These are phyloP conservation scores for Etheostoma perlongum DNA, from an alignment of 2,797 vertebrate species.

Conservation along the genomic window DNA sequence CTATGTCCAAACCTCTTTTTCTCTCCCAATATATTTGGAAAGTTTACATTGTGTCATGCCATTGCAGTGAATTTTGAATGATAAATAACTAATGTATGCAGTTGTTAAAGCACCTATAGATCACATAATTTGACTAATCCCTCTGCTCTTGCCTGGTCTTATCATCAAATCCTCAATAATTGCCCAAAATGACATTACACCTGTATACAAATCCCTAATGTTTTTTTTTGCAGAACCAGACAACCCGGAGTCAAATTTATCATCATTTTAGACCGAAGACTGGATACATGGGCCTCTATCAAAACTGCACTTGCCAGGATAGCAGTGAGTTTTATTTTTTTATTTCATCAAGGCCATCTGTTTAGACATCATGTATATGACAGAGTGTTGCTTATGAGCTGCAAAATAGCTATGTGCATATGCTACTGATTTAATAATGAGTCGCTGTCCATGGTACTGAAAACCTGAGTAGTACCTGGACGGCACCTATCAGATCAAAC, in stretches of 20 bases:
- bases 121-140: background rate
- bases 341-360: constrained; percentile 4
- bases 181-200: background rate
- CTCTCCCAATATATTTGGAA: background rate
- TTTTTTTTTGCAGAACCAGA: constrained; percentile 83
- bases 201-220: constrained; percentile 4
- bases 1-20: constrained; percentile 30
- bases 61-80: background rate
- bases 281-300: constrained; percentile 96
- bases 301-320: constrained; percentile 94
- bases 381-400: background rate
- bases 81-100: background rate
- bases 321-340: constrained; percentile 87
- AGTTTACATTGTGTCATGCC: background rate
- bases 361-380: background rate
- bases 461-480: background rate
- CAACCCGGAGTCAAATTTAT: constrained; percentile 94
- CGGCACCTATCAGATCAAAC: background rate
- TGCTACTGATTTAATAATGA: background rate
- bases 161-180: background rate
- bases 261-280: constrained; percentile 94
- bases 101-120: background rate
- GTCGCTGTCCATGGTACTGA: constrained; percentile 79
- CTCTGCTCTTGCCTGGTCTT: background rate
- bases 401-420: background rate